Base-by-base conservation (phyloP, 2,113 vertebrate species). In the Noturus placidus region DNA sequence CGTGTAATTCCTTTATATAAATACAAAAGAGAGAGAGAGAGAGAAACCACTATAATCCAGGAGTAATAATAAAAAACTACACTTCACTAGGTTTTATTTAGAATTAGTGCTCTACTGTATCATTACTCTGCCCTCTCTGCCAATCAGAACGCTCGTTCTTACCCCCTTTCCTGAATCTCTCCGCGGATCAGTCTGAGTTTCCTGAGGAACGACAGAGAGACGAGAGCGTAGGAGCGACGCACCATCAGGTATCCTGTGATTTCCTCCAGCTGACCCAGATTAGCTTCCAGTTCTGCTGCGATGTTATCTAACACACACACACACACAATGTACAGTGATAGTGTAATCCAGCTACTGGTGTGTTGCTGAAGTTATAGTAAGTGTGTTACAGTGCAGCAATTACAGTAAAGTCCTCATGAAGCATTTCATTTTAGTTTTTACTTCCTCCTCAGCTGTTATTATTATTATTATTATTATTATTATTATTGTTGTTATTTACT, bases 191-290 rank as follows among this genome's bases (percentile, higher is more conserved):
- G 85, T 2, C 91, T 95, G 0, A 99, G 96, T 83, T 99, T 99
- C 61, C 97, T 96, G 84, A 99, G 97, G 91, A 99, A 99, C 20
- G 97, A 97, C 20, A 99, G 97, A 0, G 98, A 99, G 19, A 99
- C 97, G 2, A 99, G 94, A 14, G 98, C 98, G 0, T 99, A 99
- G 63, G 98, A 98, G 14, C 98, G 95, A 52, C 97, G 97, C 30
- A 99, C 95, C 80, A 96, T 98, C 20, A 99, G 95, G 92, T 94
- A 98, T 2, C 98, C 98, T 0, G 96, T 96, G 91, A 99, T 99
- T 86, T 98, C 97, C 88, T 99, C 98, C 76, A 99, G 95, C 92
- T 99, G 96, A 20, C 98, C 98, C 20, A 99, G 96, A 89, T 97
- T 99, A 0, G 98, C 96, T 91, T 99, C 98, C 86, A 99, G 93